Conservation (phyloP, 1,140 invertebrate species). For the Hestina assimilis region DNA sequence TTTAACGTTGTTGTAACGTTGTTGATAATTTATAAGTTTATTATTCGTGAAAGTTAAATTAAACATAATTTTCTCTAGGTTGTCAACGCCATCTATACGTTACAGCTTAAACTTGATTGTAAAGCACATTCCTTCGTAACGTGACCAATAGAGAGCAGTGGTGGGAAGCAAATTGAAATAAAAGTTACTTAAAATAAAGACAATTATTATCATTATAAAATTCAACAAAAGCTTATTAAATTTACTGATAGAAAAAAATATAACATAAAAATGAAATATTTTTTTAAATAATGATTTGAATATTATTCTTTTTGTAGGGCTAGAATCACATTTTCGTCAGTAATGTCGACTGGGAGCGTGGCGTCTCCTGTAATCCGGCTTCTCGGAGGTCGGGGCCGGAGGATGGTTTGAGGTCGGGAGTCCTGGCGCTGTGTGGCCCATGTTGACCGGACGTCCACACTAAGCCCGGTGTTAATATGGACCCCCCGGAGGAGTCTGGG, state of each 20-base stretch:
- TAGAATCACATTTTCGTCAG: not conserved
- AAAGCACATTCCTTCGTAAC: not conserved
- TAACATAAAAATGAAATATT: not conserved
- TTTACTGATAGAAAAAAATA: not conserved
- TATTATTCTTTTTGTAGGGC: not conserved
- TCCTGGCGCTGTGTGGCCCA: too few relatives aligned
- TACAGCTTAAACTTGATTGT: not conserved
- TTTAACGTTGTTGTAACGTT: too few relatives aligned
- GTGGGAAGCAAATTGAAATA: not conserved
- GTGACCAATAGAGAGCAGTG: not conserved
- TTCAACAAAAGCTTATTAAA: not conserved
- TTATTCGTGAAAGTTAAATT: too few relatives aligned
- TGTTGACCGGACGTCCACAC: too few relatives aligned
- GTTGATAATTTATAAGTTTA: too few relatives aligned
- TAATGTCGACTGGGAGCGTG: not conserved
- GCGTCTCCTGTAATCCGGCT: too few relatives aligned
- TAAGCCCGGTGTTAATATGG: conserved; percentile 97
- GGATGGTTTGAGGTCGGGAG: too few relatives aligned
- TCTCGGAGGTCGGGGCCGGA: conserved; percentile 4
- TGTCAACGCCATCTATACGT: not conserved
- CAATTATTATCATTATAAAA: not conserved
- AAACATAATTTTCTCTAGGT: not conserved
- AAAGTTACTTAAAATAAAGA: not conserved
- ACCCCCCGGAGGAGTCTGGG: conserved; percentile 87
- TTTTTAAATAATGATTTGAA: not conserved